These are phyloP conservation scores for Cosmia pyralina DNA, from an alignment of 2,888 invertebrate genomes.

Conservation along the genomic window DNA sequence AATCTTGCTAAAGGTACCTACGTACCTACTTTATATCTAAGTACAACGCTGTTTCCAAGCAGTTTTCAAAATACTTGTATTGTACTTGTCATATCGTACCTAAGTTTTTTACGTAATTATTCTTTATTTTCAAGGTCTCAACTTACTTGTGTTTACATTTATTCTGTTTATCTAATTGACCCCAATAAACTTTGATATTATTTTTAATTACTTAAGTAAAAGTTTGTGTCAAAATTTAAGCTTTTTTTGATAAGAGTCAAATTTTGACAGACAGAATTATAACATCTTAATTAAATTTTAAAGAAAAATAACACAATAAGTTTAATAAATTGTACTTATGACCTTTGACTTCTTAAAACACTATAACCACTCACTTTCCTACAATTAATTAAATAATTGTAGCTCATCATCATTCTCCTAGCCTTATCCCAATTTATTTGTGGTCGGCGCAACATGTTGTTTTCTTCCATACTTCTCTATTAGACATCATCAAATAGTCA, in stretches of 20 bases:
- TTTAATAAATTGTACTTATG: neutral
- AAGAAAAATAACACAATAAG: no score
- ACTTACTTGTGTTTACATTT: conserved; percentile 28
- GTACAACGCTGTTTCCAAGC: conserved; percentile 1
- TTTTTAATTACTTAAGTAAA: neutral
- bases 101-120: conserved; percentile 17
- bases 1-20: conserved; percentile 1
- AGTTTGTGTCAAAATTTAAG: neutral
- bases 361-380: neutral
- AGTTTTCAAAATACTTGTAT: conserved; percentile 27
- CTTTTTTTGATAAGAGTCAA: neutral
- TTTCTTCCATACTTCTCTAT: no score
- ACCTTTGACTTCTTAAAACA: neutral
- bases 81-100: conserved; percentile 13
- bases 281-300: neutral
- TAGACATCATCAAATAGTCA: no score
- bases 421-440: no score
- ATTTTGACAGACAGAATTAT: neutral
- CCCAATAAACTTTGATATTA: conserved; percentile 24
- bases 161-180: conserved; percentile 42
- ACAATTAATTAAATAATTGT: no score
- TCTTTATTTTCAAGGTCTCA: conserved; percentile 46
- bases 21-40: neutral
- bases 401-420: no score
- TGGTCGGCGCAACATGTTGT: no score